Percentiles rank a stretch among this genome's conserved stretches.
Conservation (phyloP, 35 echinoderm and acorn worm species). For the Ptychodera flava region DNA sequence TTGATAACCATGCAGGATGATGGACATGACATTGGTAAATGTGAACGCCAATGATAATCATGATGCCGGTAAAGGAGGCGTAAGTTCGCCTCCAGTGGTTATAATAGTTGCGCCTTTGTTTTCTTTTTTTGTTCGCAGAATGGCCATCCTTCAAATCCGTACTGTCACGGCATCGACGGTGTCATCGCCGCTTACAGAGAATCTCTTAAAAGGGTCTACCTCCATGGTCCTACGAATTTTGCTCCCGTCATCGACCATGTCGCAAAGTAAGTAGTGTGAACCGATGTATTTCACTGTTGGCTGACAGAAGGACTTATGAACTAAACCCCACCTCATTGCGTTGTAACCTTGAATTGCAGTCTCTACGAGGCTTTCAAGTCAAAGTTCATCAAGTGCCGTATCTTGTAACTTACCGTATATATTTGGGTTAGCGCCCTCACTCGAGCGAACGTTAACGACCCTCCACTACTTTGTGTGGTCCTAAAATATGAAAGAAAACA, state of each 20-base stretch:
- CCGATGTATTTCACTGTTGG: background rate
- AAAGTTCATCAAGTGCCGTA: background rate
- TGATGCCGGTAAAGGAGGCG: no score
- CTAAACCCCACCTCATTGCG: background rate
- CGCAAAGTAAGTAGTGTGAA: constrained; percentile 42
- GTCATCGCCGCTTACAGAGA: constrained; percentile 67
- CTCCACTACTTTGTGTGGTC: no score
- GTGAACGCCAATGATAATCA: no score
- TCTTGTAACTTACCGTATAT: background rate
- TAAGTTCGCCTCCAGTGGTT: no score
- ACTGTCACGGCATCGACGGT: constrained; percentile 59
- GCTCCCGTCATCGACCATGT: constrained; percentile 84
- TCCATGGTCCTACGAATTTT: constrained; percentile 89
- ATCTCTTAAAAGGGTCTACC: constrained; percentile 50
- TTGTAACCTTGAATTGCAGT: background rate
- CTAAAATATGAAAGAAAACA: no score
- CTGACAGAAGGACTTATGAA: background rate
- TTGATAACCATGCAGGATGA: no score
- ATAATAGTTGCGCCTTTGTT: no score
- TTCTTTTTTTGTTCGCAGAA: constrained; percentile 49
- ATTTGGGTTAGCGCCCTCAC: background rate
- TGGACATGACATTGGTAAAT: no score
- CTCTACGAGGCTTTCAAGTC: background rate
- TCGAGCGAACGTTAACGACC: background rate
- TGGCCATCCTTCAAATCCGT: constrained; percentile 52